These are phyloP conservation scores for Crenichthys baileyi DNA, from an alignment of 2,797 vertebrate species.

Conservation along the genomic window DNA sequence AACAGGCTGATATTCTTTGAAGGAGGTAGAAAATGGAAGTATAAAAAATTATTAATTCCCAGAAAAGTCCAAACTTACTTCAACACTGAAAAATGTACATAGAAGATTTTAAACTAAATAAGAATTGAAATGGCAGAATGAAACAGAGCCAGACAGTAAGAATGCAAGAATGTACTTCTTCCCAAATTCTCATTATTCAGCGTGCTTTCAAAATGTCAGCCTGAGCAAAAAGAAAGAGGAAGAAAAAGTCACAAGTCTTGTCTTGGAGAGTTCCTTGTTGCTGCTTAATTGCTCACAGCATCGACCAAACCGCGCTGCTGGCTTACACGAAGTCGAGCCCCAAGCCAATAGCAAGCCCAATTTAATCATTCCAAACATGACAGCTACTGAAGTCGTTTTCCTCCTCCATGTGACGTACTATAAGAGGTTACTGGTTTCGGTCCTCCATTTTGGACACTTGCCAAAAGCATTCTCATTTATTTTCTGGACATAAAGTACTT, in stretches of 20 bases:
- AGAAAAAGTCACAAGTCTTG: background rate
- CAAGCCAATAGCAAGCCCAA: background rate
- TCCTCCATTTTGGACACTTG: slow-evolving; percentile 10
- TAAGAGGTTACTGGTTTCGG: background rate
- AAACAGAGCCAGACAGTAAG: background rate
- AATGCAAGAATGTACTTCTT: background rate
- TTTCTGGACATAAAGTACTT: background rate
- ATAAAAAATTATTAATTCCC: background rate
- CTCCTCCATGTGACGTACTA: slow-evolving; percentile 23
- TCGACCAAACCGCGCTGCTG: slow-evolving; percentile 18
- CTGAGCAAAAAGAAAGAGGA: background rate
- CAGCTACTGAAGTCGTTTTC: slow-evolving; percentile 31
- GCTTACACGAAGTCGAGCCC: slow-evolving; percentile 23
- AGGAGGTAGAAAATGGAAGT: background rate
- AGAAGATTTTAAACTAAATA: background rate
- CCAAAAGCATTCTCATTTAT: slow-evolving; percentile 3
- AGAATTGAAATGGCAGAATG: background rate
- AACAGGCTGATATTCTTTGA: background rate
- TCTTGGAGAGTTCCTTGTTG: slow-evolving; percentile 11
- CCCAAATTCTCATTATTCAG: slow-evolving; percentile 4
- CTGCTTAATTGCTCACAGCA: slow-evolving; percentile 49
- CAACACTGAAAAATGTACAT: background rate
- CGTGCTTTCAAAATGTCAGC: background rate
- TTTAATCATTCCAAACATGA: slow-evolving; percentile 58
- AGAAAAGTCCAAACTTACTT: background rate